Evolutionary conservation across 2,888 invertebrate genomes (phyloP), one percentile per base, ranked within the genome.

Genomic region (Halocaridina rubra): DNA sequence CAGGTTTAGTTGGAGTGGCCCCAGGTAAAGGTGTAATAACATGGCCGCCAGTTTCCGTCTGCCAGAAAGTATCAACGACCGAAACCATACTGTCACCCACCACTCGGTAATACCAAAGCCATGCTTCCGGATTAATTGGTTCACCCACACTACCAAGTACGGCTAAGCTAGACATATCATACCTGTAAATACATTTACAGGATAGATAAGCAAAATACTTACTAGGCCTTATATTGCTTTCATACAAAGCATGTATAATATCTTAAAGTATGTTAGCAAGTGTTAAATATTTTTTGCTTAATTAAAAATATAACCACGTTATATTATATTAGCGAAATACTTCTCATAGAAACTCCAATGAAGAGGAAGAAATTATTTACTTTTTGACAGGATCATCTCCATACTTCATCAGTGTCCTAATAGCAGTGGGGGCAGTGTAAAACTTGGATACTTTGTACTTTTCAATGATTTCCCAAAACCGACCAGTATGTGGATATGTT

Each of bases 1-100:
- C 99, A 0, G 99, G 99, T 91, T 99, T 99, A 94, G 97, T 96
- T 16, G 97, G 96, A 1, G 97, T 98, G 24, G 97, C 97, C 24
- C 98, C 98, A 0, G 99, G 99, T 76, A 99, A 92, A 39, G 98
- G 97, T 46, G 98, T 98, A 71, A 99, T 93, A 24, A 98, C 96
- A 92, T 99, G 98, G 0, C 99, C 99, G 8, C 99, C 99, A 4
- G 99, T 99, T 93, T 99, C 99, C 0, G 99, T 99, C 92, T 99
- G 99, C 99, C 99, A 99, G 92, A 98, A 99, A 0, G 99, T 99
- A 91, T 99, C 99, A 0, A 96, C 97, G 90, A 99, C 95, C 80
- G 98, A 96, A 91, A 92, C 92, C 8, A 90, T 89, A 22, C 90
- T 89, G 69, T 92, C 90, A 16, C 93, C 92, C 7, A 91, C 90